Base-by-base conservation (phyloP, 2,797 vertebrate genomes). In the Arrhamphus sclerolepis region DNA sequence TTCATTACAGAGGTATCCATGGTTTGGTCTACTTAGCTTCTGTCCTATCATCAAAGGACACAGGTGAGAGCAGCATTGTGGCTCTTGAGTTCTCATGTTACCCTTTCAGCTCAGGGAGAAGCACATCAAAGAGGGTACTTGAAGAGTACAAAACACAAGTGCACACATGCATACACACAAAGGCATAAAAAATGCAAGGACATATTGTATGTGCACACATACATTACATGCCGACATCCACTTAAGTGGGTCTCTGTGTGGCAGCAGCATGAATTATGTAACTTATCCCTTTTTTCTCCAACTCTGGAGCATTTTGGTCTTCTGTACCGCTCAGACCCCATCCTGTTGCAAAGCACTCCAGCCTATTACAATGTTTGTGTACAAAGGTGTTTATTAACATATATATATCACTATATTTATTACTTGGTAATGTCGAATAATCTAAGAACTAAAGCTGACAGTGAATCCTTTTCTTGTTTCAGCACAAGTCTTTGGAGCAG, bases 41-140 rank as follows among this genome's bases (percentile, higher is more conserved):
- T 87, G 82, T 89, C 87, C 82, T 78, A 84, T 91, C 92, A 93
- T 94, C 92, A 94, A 93, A 93, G 91, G 77, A 78, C 86, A 87
- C 92, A 93, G 92, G 92, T 93, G 92, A 93, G 90, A 92, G 91
- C 86, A 44, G 86, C 87, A 92, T 92, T 92, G 90, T 93, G 88
- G 81, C 74, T 83, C 70, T 81, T 61, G 66, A 53, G 73, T 66
- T 92, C 92, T 94, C 92, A 88, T 54, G 70, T 94, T 94, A 89
- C 93, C 89, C 89, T 93, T 92, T 93, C 90, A 93, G 91, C 86
- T 91, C 81, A 46, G 80, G 85, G 77, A 88, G 34, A 81, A 84
- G 78, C 72, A 92, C 88, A 91, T 93, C 92, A 93, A 93, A 93
- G 92, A 81, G 70, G 79, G 59, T 73, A 78, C 87, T 89, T 87